Base-by-base conservation (phyloP, 1,140 invertebrate genomes). In the Heliothis virescens region DNA sequence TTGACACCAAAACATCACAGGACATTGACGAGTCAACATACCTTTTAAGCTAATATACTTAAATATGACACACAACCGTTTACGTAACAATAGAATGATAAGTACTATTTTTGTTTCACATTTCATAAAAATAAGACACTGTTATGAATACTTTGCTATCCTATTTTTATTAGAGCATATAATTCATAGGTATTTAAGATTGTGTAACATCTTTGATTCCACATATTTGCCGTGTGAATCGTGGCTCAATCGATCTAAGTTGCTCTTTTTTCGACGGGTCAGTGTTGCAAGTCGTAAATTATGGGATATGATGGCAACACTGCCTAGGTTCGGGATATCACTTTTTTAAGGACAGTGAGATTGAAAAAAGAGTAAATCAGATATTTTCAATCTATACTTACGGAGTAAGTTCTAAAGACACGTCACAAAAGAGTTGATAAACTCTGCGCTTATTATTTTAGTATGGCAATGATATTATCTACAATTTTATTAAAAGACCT, bases 1-100 rank as follows among this genome's bases (percentile, higher is more conserved):
- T 26, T 62, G 18, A 50, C 73, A 75, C 57, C 57, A 75, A 75
- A 75, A 75, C 59, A 63, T 75, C 73, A 75, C 72, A 74, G 13
- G n/a, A 57, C 12, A 41, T 13, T 21, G 16, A 15, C 13, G 50
- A 16, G 63, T 48, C 41, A 18, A 47, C 48, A 48, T 60, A 60
- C 63, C 63, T 67, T 63, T 48, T 67, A 67, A 48, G 41, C 15
- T 11, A 57, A 47, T n/a, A 59, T 29, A 53, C 52, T 57, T 59
- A 59, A 59, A 41, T 41, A 11, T 2, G 18, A 13, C 41, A n/a
- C 47, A 52, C 21, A 15, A 29, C 57, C 29, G 11, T 48, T 26
- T 34, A 34, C 7, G 3, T 16, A 62, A 47, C 21, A 52, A 71
- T 52, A 26, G 48, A 18, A 71, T 53, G 21, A 71, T 50, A 9